These are phyloP conservation scores for Caenorhabditis remanei DNA, from an alignment of 1,140 invertebrate genomes.

Conservation along the genomic window DNA sequence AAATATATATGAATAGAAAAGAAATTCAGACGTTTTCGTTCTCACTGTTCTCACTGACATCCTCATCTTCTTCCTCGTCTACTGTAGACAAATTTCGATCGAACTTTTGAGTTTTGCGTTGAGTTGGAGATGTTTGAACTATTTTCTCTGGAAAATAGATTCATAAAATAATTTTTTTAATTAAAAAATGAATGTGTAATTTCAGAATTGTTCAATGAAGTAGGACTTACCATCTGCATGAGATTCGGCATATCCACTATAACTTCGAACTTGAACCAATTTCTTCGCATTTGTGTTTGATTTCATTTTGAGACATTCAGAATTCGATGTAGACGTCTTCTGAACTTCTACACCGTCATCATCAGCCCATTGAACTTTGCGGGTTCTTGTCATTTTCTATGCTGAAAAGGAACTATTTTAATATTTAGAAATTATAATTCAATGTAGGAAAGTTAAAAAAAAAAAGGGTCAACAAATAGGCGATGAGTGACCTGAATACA, in stretches of 20 bases:
- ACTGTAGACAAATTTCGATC: slow-evolving; percentile 36
- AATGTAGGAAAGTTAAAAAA: neutral
- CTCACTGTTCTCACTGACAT: slow-evolving; percentile 1
- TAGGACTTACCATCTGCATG: neutral
- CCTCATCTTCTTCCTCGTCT: slow-evolving; percentile 15
- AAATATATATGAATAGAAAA: neutral
- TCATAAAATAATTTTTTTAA: no score
- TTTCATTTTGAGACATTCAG: slow-evolving; percentile 1
- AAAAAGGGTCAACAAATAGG: neutral
- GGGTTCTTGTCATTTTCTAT: slow-evolving; percentile 15
- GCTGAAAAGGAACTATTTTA: neutral
- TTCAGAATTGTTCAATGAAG: no score
- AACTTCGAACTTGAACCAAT: slow-evolving; percentile 38
- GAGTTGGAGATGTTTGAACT: neutral
- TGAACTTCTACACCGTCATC: slow-evolving; percentile 18
- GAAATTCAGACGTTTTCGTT: neutral
- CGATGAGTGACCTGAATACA: neutral
- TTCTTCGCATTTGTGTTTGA: neutral
- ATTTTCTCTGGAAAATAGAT: slow-evolving; percentile 22
- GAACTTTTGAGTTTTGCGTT: slow-evolving; percentile 14
- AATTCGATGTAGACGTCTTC: slow-evolving; percentile 14
- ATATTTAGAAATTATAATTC: no score
- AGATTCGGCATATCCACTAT: slow-evolving; percentile 43
- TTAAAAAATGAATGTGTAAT: neutral
- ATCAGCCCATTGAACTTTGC: slow-evolving; percentile 46